Evolutionary conservation across 1,140 invertebrate genomes (phyloP).

Genomic region (Bemisia tabaci): DNA sequence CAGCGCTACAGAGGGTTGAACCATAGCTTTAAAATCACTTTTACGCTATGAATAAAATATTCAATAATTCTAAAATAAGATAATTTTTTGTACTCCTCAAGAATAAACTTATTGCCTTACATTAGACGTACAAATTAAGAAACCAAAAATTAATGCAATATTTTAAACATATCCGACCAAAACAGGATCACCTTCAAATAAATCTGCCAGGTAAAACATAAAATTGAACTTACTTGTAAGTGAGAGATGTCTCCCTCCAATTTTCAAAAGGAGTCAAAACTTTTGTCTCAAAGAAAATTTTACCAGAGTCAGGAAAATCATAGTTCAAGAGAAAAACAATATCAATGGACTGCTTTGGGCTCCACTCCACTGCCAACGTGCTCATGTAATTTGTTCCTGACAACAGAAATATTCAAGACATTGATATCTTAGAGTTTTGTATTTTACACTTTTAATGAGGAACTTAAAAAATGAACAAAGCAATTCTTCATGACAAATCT

Average conservation of each 20-base stretch:
- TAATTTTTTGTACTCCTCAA: no score
- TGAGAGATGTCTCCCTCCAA: constrained; percentile 53
- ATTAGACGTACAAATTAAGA: no score
- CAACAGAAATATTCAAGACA: constrained; percentile 9
- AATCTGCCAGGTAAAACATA: neutral
- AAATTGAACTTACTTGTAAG: constrained; percentile 36
- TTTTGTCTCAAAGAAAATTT: constrained; percentile 34
- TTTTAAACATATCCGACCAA: neutral
- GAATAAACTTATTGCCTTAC: no score
- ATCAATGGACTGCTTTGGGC: constrained; percentile 35
- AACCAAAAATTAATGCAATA: no score
- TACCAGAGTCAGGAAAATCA: constrained; percentile 31
- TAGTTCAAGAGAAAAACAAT: constrained; percentile 37
- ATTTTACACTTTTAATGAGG: constrained; percentile 15
- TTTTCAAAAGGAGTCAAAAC: constrained; percentile 53
- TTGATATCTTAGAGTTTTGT: neutral
- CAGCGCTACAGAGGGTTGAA: no score
- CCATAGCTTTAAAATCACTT: no score
- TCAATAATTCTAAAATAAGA: no score
- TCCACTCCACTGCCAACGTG: constrained; percentile 39
- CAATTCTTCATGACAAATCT: no score
- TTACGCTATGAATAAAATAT: no score
- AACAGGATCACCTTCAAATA: constrained; percentile 10
- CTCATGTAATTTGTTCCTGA: constrained; percentile 34
- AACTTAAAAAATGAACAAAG: no score